These are phyloP conservation scores for Egretta garzetta DNA, from an alignment of 2,113 vertebrate species.

Conservation along the genomic window DNA sequence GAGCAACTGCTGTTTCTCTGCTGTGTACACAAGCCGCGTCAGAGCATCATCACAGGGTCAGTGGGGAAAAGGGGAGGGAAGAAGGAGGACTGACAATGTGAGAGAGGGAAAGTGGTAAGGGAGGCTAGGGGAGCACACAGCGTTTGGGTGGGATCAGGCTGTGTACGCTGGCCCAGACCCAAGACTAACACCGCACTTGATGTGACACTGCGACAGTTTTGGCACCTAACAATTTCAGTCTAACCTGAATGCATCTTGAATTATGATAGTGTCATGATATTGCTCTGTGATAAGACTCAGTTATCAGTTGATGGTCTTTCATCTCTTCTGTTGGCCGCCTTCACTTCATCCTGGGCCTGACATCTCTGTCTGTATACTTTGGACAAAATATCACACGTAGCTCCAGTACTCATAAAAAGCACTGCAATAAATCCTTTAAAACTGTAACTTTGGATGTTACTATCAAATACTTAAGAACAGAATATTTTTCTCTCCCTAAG, in stretches of 20 bases:
- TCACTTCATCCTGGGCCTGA: not conserved
- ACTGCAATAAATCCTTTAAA: not conserved
- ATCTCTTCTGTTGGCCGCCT: not conserved
- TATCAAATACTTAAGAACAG: not conserved
- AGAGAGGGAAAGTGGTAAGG: not conserved
- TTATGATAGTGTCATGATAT: not conserved
- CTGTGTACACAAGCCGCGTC: not conserved
- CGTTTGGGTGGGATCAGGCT: fast-evolving
- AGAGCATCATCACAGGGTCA: fast-evolving
- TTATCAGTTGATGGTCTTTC: not conserved
- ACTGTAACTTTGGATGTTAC: not conserved
- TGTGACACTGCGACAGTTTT: not conserved
- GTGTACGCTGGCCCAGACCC: fast-evolving
- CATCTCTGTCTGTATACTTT: not conserved
- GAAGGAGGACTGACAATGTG: not conserved
- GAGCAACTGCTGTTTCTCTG: not conserved
- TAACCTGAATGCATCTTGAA: not conserved
- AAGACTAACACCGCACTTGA: not conserved
- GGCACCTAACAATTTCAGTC: not conserved
- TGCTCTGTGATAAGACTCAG: not conserved
- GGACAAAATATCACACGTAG: not conserved
- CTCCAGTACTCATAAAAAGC: not conserved
- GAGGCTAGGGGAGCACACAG: not conserved
- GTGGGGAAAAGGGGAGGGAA: not conserved
- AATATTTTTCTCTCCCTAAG: not conserved